phyloP scores from a whole-genome alignment of 2,888 invertebrate species.

The Perithous albicinctus region DNA sequence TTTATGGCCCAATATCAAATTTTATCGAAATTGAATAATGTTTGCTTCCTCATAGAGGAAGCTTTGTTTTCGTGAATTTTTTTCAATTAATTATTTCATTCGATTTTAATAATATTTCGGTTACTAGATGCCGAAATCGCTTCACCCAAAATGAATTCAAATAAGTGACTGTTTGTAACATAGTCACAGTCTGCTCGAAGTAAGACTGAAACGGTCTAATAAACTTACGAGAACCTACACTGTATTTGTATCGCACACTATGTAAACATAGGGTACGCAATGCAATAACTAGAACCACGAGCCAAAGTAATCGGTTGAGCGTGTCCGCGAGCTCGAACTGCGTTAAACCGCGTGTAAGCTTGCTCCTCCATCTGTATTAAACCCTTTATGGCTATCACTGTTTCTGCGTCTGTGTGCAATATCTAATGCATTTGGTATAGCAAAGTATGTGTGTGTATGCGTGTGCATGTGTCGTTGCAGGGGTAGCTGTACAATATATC shows the following conservation, averaged over 20 bases:
- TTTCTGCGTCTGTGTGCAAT: constrained; percentile 5
- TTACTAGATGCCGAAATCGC: too few species aligned
- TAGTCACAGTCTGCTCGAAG: neutral
- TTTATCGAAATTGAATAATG: too few species aligned
- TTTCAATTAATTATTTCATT: too few species aligned
- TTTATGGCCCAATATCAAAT: too few species aligned
- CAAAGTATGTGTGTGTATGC: neutral
- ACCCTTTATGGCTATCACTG: constrained; percentile 5
- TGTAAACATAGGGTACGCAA: neutral
- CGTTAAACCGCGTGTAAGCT: constrained; percentile 36
- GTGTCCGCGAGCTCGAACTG: constrained; percentile 15
- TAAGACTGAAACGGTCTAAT: neutral
- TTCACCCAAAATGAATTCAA: neutral
- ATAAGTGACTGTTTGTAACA: neutral
- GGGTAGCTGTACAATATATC: constrained; percentile 45
- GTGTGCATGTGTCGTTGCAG: constrained; percentile 2
- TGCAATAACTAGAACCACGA: neutral
- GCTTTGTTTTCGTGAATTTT: too few species aligned
- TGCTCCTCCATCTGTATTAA: constrained; percentile 26
- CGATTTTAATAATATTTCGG: neutral
- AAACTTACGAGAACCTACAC: neutral
- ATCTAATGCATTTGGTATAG: constrained; percentile 19
- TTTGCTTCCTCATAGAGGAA: too few species aligned
- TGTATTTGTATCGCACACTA: neutral
- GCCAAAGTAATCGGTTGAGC: constrained; percentile 46